Conservation (phyloP, 2,113 vertebrate species). For the Crotalus viridis region DNA sequence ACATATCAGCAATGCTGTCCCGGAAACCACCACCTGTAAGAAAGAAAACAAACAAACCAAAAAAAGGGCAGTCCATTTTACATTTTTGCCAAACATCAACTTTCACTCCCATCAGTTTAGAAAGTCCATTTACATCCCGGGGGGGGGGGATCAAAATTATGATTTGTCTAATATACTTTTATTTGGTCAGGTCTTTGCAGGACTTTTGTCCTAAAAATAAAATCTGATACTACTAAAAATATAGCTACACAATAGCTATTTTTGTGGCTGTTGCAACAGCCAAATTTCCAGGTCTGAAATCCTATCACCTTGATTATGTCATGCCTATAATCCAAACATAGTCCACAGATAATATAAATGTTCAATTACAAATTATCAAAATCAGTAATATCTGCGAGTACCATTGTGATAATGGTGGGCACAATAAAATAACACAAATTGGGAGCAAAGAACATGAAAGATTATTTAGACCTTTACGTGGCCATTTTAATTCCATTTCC, state of each 20-base stretch:
- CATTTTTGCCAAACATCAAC: neutral
- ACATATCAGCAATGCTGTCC: slow-evolving; percentile 97
- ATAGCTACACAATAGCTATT: neutral
- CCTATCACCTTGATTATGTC: neutral
- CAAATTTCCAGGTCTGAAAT: neutral
- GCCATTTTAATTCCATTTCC: neutral
- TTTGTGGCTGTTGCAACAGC: neutral
- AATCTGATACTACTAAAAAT: neutral
- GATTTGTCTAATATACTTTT: neutral
- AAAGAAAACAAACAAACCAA: neutral
- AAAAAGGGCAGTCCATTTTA: neutral
- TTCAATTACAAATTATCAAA: neutral
- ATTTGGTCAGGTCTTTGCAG: neutral
- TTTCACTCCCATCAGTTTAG: neutral
- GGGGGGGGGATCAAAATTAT: neutral
- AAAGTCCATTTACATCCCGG: neutral
- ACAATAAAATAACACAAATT: neutral
- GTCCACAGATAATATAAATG: neutral
- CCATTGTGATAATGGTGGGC: neutral
- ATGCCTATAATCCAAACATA: neutral
- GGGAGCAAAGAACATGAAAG: neutral
- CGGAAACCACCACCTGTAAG: slow-evolving; percentile 90
- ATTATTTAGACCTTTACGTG: neutral
- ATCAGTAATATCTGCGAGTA: neutral
- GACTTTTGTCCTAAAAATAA: neutral